A percentile compares a stretch with the other conserved stretches of the same genome.
Evolutionary conservation across 35 echinoderm and acorn worm species (phyloP).

Genomic region (Acanthaster planci): DNA sequence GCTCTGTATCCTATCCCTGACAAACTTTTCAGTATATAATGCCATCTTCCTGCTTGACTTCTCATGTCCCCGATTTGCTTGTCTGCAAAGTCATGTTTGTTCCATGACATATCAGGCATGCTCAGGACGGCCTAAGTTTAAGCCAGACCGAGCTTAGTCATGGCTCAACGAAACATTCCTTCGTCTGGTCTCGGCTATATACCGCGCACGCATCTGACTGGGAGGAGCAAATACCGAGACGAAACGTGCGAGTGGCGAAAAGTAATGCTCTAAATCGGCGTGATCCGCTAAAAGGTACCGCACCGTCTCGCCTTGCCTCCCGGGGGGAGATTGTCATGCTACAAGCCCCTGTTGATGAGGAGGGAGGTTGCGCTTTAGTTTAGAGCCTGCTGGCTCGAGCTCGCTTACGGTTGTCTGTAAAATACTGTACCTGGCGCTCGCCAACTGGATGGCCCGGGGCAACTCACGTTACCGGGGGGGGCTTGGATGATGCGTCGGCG

Average conservation of each 20-base stretch:
- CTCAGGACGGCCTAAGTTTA: too few species aligned
- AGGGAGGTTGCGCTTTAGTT: too few species aligned
- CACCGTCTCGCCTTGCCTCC: constrained; percentile 21
- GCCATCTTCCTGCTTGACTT: too few species aligned
- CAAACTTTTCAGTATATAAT: too few species aligned
- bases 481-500: not conserved
- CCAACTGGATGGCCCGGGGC: not conserved
- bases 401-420: not conserved
- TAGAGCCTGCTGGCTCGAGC: too few species aligned
- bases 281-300: constrained; percentile 28
- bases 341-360: too few species aligned
- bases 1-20: too few species aligned
- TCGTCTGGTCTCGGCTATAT: not conserved
- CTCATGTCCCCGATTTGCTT: too few species aligned
- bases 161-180: not conserved
- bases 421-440: constrained; percentile 9
- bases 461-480: not conserved
- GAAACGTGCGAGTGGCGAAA: not conserved
- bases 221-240: not conserved
- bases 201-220: not conserved
- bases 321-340: not conserved
- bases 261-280: constrained; percentile 27
- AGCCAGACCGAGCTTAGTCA: not conserved
- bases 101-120: too few species aligned
- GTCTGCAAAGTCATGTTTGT: too few species aligned